Conservation (phyloP, 1,140 invertebrate genomes). For the Atta colombica region DNA sequence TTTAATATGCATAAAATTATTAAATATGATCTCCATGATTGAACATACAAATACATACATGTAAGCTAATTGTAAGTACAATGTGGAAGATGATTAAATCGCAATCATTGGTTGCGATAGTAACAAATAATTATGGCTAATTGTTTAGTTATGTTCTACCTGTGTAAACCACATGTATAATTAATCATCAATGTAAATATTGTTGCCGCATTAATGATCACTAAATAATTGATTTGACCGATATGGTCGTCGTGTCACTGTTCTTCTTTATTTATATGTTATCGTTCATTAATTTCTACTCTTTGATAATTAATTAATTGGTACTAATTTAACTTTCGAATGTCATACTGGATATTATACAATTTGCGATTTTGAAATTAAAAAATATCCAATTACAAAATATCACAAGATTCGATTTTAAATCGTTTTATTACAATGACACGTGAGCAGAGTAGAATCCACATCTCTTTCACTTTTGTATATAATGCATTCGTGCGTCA, state of each 20-base stretch:
- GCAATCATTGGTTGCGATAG: conserved; percentile 57
- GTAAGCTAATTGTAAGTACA: conserved; percentile 34
- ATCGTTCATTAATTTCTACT: conserved; percentile 31
- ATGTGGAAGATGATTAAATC: conserved; percentile 54
- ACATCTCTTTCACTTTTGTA: background rate
- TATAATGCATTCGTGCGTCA: conserved; percentile 4
- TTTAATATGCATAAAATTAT: conserved; percentile 52
- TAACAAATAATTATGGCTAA: conserved; percentile 61
- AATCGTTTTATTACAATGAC: background rate
- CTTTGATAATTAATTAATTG: conserved; percentile 36
- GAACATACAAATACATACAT: conserved; percentile 21
- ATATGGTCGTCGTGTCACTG: conserved; percentile 11
- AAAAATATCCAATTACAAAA: background rate
- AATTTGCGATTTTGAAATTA: background rate
- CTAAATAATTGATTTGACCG: conserved; percentile 57
- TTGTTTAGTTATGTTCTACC: conserved; percentile 43
- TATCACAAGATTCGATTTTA: background rate
- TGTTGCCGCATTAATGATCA: conserved; percentile 50
- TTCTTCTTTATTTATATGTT: conserved; percentile 41
- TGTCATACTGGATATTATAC: background rate
- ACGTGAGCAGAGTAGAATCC: background rate
- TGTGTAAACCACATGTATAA: conserved; percentile 49
- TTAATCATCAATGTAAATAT: conserved; percentile 58
- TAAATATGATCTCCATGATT: conserved; percentile 53
- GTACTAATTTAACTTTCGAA: conserved; percentile 11